A percentile compares a stretch with the other conserved stretches of the same genome.
These are phyloP conservation scores for Lasioglossum leucozonium DNA, from an alignment of 2,888 invertebrate genomes.

Conservation along the genomic window DNA sequence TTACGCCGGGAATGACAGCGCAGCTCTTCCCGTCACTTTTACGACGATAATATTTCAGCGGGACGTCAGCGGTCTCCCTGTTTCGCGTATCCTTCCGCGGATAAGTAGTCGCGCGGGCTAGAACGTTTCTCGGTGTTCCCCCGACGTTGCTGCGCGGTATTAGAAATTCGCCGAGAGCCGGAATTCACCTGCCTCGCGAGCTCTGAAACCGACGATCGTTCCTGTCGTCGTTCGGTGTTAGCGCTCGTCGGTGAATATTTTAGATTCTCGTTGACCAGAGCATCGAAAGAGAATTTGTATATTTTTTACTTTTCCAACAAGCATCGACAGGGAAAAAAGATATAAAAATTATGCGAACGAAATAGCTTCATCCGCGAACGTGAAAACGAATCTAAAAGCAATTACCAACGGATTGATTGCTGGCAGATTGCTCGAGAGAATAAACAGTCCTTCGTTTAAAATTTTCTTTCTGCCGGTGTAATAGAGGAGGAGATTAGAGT, in stretches of 20 bases:
- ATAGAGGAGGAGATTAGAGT: background rate
- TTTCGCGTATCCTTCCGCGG: constrained; percentile 39
- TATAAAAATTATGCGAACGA: background rate
- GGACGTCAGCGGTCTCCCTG: constrained; percentile 59
- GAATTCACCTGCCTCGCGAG: background rate
- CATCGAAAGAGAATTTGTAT: background rate
- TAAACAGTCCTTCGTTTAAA: background rate
- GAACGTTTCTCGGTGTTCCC: background rate
- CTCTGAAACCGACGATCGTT: background rate
- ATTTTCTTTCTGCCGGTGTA: background rate
- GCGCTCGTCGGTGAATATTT: background rate
- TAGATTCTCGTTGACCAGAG: background rate
- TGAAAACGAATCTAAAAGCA: background rate
- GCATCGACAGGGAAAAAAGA: background rate
- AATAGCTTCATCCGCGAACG: background rate
- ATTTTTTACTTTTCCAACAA: too few species aligned
- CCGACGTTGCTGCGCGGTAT: background rate
- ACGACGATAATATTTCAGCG: constrained; percentile 69
- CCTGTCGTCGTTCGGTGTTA: background rate
- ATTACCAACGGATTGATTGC: background rate
- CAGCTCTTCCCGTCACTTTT: constrained; percentile 62
- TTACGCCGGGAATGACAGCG: constrained; percentile 57
- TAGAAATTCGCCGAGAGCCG: background rate
- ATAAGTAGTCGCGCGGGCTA: constrained; percentile 43
- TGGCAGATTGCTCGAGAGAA: background rate